Evolutionary conservation across 37 sponge, comb jelly and placozoan species (phyloP), one percentile per base, ranked within the genome.

Genomic region (Tethya wilhelma): DNA sequence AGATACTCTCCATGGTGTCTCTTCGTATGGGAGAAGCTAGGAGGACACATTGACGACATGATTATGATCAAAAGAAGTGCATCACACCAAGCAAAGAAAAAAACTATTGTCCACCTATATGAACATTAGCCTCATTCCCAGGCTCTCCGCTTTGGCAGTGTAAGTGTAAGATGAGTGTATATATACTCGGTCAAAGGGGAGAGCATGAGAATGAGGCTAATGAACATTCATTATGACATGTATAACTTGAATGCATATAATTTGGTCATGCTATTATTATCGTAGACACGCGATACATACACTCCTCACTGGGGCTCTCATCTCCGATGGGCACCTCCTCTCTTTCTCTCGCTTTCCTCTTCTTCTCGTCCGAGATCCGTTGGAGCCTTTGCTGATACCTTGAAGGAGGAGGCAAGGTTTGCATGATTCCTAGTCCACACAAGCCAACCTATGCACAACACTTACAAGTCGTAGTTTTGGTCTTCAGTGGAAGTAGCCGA

Each of bases 401-500:
- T 34, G 2, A 25, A 49, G 4, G 49, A 70, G 34, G 62, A 67
- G 7, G 9, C 20, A 60, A 25, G 28, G 9, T 60, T 8, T 60
- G 7, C 63, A 14, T 60, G 7, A 60, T 2, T 14, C 44, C 69
- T 34, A 11, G 69, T 26, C 14, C 40, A 29, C 69, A 68, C 41
- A 34, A 36, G 9, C 69, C 19, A 9, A 68, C 69, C 14, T 26
- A 34, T 38, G 42, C 42, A 38, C 53, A 74, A 30, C 67, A 80
- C 93, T 85, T 31, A 89, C 93, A 73, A 22, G 44, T 84, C 79
- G 44, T 88, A 88, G 71, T 88, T 84, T 43, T 91, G 93, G 65
- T 89, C 85, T 22, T 83, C 90, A 28, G 73, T 67, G 26, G 56
- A 62, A 32, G 26, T 26, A 26, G 75, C 64, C 36, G 41, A 23